Conservation (phyloP, 2,888 invertebrate genomes). For the Melipona beecheii region DNA sequence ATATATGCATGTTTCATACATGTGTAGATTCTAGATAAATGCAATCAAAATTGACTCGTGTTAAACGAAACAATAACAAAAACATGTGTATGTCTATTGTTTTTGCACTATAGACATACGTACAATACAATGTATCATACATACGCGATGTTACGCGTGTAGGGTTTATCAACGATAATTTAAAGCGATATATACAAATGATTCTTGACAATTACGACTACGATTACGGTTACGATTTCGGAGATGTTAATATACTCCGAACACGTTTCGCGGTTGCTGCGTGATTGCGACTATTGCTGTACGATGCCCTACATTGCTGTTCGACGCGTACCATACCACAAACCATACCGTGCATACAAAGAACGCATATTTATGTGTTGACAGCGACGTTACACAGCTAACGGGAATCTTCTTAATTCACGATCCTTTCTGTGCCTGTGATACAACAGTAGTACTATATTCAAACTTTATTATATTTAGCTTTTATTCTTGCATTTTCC, state of each 20-base stretch:
- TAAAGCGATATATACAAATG: neutral
- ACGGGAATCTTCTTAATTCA: constrained; percentile 46
- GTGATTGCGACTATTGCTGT: neutral
- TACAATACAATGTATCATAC: neutral
- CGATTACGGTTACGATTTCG: neutral
- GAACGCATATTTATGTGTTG: neutral
- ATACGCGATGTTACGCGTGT: neutral
- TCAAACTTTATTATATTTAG: constrained; percentile 7
- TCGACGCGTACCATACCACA: neutral
- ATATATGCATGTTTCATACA: neutral
- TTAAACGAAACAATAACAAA: neutral
- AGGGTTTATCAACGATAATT: neutral
- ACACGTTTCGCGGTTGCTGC: constrained; percentile 2
- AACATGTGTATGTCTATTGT: neutral
- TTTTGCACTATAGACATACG: neutral
- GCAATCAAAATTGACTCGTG: neutral
- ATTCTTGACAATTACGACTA: neutral
- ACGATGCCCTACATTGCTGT: constrained; percentile 9
- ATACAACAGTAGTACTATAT: neutral
- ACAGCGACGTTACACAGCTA: constrained; percentile 14
- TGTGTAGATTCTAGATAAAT: neutral
- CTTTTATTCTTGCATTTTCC: constrained; percentile 1
- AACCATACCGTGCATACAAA: constrained; percentile 18
- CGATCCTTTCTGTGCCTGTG: constrained; percentile 8
- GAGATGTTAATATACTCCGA: neutral